Conservation (phyloP, 2,113 vertebrate genomes). For the Ifrita kowaldi region DNA sequence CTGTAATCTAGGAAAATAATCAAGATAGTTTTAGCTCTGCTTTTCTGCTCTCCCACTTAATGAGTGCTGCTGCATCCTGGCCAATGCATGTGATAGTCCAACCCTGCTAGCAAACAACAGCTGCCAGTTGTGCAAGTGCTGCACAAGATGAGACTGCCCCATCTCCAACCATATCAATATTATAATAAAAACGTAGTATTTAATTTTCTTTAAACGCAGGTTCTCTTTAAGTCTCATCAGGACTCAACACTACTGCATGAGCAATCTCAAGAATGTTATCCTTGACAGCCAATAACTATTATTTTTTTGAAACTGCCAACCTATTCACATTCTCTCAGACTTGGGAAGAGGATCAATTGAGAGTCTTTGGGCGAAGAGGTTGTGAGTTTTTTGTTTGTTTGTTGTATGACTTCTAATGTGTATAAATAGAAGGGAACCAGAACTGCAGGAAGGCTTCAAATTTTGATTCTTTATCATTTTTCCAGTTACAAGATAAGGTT, state of each 20-base stretch:
- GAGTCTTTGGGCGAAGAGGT: not conserved
- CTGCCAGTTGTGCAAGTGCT: not conserved
- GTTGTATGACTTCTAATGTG: not conserved
- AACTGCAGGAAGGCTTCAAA: not conserved
- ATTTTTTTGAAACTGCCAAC: not conserved
- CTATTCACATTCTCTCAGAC: not conserved
- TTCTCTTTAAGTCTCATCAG: not conserved
- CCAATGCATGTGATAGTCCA: fast-evolving
- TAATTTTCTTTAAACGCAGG: not conserved
- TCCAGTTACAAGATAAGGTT: not conserved
- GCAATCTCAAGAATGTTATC: not conserved
- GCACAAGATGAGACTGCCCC: not conserved
- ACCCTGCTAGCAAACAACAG: not conserved
- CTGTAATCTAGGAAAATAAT: not conserved
- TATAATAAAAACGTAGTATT: not conserved
- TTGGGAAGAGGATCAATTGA: not conserved
- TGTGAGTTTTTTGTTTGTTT: not conserved
- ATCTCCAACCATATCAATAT: not conserved
- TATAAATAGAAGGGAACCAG: not conserved
- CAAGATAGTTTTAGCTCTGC: not conserved
- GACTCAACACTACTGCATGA: not conserved
- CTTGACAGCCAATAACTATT: not conserved
- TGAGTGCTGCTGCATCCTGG: not conserved
- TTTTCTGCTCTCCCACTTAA: not conserved
- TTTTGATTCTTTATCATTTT: not conserved